Evolutionary conservation across 2,113 vertebrate genomes (phyloP), one percentile per base, ranked within the genome.

Genomic region (Gymnarchus niloticus): DNA sequence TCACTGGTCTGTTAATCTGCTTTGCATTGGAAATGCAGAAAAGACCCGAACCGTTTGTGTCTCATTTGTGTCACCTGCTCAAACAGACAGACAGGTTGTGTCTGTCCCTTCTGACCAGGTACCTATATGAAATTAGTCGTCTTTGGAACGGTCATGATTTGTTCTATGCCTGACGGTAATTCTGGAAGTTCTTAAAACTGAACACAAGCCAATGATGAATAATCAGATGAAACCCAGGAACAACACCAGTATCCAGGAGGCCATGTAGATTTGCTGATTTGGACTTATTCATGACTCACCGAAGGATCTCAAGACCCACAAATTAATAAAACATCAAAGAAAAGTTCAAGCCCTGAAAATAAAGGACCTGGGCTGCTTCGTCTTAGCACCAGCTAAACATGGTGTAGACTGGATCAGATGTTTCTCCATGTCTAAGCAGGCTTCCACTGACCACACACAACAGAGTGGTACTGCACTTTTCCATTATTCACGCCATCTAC

Each of bases 11-110:
- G 33, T 56, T 56, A 52, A n/a, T 3, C 37, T 56, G 52, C 81
- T 56, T 83, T 56, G 81, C n/a, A 56, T 56, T 83, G 52, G 25
- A 83, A 41, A 83, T 56, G 54, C 80, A 28, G 25, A 81, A 73
- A 28, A 28, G 44, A 8, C 23, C 46, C 46, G n/a, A 44, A 14
- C 23, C 3, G 56, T 56, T 23, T 37, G 33, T 73, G 65, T 73
- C 65, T 73, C 65, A n/a, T n/a, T n/a, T n/a, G n/a, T n/a, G 33
- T 73, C 65, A 41, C 33, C 12, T 73, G 28, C 41, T 73, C 14
- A 41, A 73, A 73, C 65, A 73, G 28, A 41, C 17, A 73, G 65
- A 33, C 65, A 21, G 33, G 65, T 73, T 0, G 19, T 48, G 21
- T 7, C 46, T 80, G 21, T 49, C 19, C 76, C 76, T 49, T 44